A percentile compares a stretch with the other conserved stretches of the same genome.
phyloP scores from a whole-genome alignment of 1,140 invertebrate genomes.

The Cydia fagiglandana region DNA sequence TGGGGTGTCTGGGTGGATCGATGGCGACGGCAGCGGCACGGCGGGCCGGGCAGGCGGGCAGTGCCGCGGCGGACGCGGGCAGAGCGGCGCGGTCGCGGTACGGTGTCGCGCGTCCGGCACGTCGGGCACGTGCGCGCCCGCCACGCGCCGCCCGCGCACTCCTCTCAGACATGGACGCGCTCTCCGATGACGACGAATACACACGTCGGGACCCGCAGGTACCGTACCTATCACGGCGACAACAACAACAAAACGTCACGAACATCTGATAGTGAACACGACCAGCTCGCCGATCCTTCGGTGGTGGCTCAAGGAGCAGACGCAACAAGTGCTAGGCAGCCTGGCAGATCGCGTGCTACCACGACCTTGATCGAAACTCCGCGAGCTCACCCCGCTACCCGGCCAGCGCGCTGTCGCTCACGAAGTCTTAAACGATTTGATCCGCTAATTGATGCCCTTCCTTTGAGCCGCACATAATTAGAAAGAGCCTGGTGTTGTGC shows the following conservation, averaged over 20 bases:
- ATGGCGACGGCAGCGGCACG: slow-evolving; percentile 48
- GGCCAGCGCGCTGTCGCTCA: slow-evolving; percentile 34
- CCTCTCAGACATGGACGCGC: slow-evolving; percentile 66
- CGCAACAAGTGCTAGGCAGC: slow-evolving; percentile 65
- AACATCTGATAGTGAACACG: slow-evolving; percentile 17
- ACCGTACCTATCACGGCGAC: slow-evolving; percentile 36
- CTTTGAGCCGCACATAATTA: slow-evolving; percentile 14
- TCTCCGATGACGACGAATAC: slow-evolving; percentile 74
- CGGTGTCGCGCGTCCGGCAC: slow-evolving; percentile 57
- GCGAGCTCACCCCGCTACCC: slow-evolving; percentile 43
- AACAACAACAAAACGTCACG: slow-evolving; percentile 3
- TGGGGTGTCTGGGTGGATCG: slow-evolving; percentile 52
- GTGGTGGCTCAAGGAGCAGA: background rate
- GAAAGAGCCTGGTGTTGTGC: slow-evolving; percentile 1
- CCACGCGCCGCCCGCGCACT: slow-evolving; percentile 48
- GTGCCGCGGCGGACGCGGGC: slow-evolving; percentile 70
- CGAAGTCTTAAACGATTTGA: slow-evolving; percentile 31
- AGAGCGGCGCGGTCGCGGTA: slow-evolving; percentile 61
- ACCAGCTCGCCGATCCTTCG: slow-evolving; percentile 5
- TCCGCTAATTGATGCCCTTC: slow-evolving; percentile 29
- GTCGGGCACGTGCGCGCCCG: slow-evolving; percentile 64
- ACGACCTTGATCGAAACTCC: slow-evolving; percentile 57
- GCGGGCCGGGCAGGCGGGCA: slow-evolving; percentile 44
- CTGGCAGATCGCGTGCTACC: slow-evolving; percentile 56
- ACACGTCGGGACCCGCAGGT: slow-evolving; percentile 68